Evolutionary conservation across 2,888 invertebrate species (phyloP).

Genomic region (Pogonocherus hispidulus): DNA sequence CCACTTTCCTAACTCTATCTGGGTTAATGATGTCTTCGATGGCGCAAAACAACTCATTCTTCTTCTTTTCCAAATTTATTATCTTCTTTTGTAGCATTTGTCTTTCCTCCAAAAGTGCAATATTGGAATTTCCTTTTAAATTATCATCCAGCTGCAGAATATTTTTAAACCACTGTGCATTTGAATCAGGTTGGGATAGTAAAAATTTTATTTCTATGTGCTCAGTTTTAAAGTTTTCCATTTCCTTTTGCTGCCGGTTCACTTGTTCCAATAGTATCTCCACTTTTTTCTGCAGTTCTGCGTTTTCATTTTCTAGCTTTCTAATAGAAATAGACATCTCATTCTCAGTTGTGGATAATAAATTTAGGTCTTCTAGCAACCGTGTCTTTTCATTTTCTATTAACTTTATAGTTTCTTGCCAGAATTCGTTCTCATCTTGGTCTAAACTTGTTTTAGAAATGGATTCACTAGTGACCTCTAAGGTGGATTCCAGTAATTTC

Average conservation of each 20-base stretch:
- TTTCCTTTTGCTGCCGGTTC: constrained; percentile 46
- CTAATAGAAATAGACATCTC: constrained; percentile 37
- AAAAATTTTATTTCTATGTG: constrained; percentile 54
- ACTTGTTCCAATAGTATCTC: constrained; percentile 35
- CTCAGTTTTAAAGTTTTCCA: constrained; percentile 50
- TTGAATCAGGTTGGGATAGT: constrained; percentile 50
- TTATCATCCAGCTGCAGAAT: constrained; percentile 49
- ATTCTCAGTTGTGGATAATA: constrained; percentile 34
- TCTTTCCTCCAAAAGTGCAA: constrained; percentile 46
- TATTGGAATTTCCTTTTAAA: constrained; percentile 29
- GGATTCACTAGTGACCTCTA: constrained; percentile 32
- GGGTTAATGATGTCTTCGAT: constrained; percentile 48
- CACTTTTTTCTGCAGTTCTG: constrained; percentile 40
- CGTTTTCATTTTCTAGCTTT: constrained; percentile 43
- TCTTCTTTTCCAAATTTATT: constrained; percentile 49
- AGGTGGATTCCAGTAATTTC: constrained; percentile 48
- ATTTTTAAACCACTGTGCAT: constrained; percentile 48
- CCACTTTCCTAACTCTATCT: constrained; percentile 14
- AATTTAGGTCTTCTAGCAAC: constrained; percentile 47
- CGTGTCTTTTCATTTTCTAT: constrained; percentile 50
- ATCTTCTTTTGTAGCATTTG: constrained; percentile 49
- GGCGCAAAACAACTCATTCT: constrained; percentile 48
- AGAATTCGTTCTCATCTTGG: constrained; percentile 45
- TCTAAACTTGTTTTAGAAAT: constrained; percentile 6
- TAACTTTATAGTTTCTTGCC: constrained; percentile 47